Evolutionary conservation across 2,888 invertebrate genomes (phyloP), one percentile per base, ranked within the genome.

Genomic region (Amphipoea lucens): DNA sequence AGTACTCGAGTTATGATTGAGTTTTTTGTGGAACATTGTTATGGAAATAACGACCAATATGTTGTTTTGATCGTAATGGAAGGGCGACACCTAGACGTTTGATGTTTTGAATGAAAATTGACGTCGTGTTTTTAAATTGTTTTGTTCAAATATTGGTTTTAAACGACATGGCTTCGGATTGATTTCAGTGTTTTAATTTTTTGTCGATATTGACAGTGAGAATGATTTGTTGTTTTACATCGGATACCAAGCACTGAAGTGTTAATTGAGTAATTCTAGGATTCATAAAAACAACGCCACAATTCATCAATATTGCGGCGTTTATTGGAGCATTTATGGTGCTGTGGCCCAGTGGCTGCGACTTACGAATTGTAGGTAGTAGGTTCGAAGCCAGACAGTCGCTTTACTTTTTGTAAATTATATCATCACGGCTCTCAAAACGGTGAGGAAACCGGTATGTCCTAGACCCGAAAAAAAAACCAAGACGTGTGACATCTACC

Each of bases 1-100:
- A 88, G 84, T 79, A 72, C 84, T 90, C 83, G 84, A 88, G 83
- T 83, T 88, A 88, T 90, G 89, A 89, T 89, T 90, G 88, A 89
- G 89, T 89, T 90, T 90, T 88, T 90, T 86, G 82, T 81, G 76
- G 84, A 81, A 87, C 83, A 84, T 84, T 89, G 82, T 90, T 82
- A 82, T 79, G 70, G 77, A 80, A 83, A 76, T 86, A 82, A 86
- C 63, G 70, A 66, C 79, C 83, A 84, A 86, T 89, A 89, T 79
- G 85, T 85, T 87, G 82, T 83, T 87, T 88, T 86, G 83, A 82
- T 84, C 78, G 74, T 70, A 67, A 68, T 80, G 74, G 77, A 67
- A 84, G 73, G n/a, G 69, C 63, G 42, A 74, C 84, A 83, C 74
- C 68, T 23, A 66, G n/a, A 45, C 48, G 51, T 87, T 87, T 75